These are phyloP conservation scores for Cephalopholis sonnerati DNA, from an alignment of 2,113 vertebrate species.

Conservation along the genomic window DNA sequence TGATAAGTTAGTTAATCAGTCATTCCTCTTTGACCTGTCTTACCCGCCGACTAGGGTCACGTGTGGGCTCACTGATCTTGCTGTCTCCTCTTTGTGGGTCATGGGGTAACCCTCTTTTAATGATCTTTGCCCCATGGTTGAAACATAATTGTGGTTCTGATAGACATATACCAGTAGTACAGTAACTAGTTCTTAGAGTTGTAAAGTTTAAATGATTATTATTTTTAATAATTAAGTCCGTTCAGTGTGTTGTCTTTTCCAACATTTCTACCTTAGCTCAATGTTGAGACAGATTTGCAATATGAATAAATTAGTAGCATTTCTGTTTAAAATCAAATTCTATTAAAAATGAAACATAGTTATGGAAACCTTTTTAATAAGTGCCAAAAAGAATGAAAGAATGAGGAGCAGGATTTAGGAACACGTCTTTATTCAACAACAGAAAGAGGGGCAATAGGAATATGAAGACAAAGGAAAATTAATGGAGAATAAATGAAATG, in stretches of 20 bases:
- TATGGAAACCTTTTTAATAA: background rate
- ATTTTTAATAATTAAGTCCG: background rate
- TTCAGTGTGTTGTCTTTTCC: background rate
- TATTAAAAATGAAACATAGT: background rate
- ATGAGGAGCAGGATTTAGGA: background rate
- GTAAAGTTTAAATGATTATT: background rate
- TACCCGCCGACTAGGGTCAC: background rate
- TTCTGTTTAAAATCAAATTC: background rate
- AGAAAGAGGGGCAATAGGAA: background rate
- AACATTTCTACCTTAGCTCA: no score
- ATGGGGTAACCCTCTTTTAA: background rate
- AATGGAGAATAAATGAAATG: background rate
- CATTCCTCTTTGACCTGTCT: background rate
- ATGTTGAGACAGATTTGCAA: background rate
- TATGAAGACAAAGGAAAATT: background rate
- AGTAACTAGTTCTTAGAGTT: background rate
- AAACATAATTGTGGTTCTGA: background rate
- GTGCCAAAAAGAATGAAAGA: background rate
- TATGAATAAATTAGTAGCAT: background rate
- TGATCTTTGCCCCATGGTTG: background rate
- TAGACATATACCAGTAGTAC: background rate
- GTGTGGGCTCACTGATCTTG: background rate
- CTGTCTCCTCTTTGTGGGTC: background rate
- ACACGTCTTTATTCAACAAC: background rate
- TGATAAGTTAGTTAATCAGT: slow-evolving; percentile 8